phyloP scores from a whole-genome alignment of 2,797 vertebrate species.

The Dendrocincla fuliginosa region DNA sequence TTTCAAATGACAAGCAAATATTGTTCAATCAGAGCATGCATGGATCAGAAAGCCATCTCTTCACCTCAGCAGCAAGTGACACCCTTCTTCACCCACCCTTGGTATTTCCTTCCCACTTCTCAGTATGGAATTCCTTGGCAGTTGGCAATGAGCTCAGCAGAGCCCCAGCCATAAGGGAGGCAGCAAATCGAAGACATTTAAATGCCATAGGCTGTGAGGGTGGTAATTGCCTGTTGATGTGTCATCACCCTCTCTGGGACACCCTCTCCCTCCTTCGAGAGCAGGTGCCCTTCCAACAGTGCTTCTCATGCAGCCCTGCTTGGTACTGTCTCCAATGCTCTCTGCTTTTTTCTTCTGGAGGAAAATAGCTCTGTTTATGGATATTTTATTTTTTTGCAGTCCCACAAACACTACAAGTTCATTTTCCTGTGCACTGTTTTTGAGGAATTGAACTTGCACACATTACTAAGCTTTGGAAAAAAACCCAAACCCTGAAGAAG shows the following conservation, averaged over 20 bases:
- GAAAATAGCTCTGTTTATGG: neutral
- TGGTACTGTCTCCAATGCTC: neutral
- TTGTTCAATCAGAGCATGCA: fast-evolving
- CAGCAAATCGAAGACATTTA: neutral
- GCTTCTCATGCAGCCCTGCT: neutral
- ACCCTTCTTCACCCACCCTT: neutral
- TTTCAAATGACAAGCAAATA: fast-evolving
- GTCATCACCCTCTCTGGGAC: neutral
- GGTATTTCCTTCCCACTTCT: neutral
- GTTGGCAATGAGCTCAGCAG: neutral
- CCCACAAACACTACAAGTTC: neutral
- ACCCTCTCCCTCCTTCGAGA: neutral
- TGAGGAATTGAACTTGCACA: neutral
- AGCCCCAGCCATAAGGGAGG: neutral
- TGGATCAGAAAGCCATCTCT: neutral
- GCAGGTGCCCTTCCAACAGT: neutral
- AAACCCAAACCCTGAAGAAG: neutral
- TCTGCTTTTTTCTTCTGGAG: neutral
- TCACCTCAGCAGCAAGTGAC: neutral
- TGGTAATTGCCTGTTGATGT: neutral
- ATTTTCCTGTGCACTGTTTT: neutral
- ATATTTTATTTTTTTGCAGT: neutral
- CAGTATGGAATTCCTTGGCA: neutral
- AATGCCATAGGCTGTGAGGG: neutral
- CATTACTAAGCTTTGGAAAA: neutral